phyloP scores from a whole-genome alignment of 1,140 invertebrate species.

The Drusus annulatus region DNA sequence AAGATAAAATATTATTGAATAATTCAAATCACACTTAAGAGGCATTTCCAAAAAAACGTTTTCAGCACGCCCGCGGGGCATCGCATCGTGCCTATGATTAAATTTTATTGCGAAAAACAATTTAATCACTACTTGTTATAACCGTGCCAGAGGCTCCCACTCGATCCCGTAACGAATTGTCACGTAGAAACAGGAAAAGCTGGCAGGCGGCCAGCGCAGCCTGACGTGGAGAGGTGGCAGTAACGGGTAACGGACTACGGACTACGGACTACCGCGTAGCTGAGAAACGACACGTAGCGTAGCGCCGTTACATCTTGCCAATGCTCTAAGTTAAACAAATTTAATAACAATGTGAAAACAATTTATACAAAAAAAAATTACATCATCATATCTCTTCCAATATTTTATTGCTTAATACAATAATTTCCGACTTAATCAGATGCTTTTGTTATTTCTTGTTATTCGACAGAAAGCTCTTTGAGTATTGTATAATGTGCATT shows the following conservation, averaged over 20 bases:
- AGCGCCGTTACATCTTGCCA: not conserved
- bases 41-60: not conserved
- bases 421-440: too few species aligned
- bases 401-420: too few species aligned
- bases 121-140: constrained; percentile 53
- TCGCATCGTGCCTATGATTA: constrained; percentile 36
- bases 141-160: constrained; percentile 33
- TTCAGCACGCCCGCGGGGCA: not conserved
- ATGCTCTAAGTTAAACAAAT: too few species aligned
- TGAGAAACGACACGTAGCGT: not conserved
- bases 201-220: constrained; percentile 36
- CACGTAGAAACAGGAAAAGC: constrained; percentile 41
- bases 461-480: too few species aligned
- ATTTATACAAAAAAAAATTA: too few species aligned
- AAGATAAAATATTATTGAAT: not conserved
- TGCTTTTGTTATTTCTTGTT: too few species aligned
- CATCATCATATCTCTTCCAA: too few species aligned
- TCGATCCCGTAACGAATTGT: constrained; percentile 51
- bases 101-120: constrained; percentile 54
- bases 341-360: too few species aligned
- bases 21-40: not conserved
- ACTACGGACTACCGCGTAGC: constrained; percentile 4
- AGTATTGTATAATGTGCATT: too few species aligned
- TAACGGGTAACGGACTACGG: not conserved
- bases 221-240: not conserved